phyloP scores from a whole-genome alignment of 2,888 invertebrate species.

The Apoda limacodes region DNA sequence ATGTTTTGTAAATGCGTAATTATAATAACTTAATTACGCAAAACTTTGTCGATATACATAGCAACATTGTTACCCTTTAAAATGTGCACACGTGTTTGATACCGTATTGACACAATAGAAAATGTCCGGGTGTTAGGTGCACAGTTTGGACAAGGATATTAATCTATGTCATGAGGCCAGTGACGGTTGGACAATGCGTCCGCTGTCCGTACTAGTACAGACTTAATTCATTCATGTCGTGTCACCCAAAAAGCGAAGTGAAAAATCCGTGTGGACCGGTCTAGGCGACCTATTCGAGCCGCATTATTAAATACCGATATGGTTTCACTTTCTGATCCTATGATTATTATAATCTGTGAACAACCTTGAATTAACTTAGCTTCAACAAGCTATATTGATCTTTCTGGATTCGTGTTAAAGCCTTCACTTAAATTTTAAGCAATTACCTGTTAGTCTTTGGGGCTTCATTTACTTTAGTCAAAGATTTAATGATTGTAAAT shows the following conservation, averaged over 20 bases:
- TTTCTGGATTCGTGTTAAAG: too few species aligned
- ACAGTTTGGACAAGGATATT: slow-evolving; percentile 31
- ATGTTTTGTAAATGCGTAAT: too few species aligned
- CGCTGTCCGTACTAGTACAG: slow-evolving; percentile 30
- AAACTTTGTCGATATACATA: too few species aligned
- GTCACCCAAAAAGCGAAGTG: slow-evolving; percentile 42
- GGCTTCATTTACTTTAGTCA: slow-evolving; percentile 33
- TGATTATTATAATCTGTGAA: slow-evolving; percentile 35
- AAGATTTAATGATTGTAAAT: slow-evolving; percentile 44
- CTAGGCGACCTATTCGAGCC: slow-evolving; percentile 38
- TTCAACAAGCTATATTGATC: slow-evolving; percentile 20
- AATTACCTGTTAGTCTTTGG: too few species aligned
- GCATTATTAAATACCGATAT: slow-evolving; percentile 41
- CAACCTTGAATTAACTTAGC: slow-evolving; percentile 37
- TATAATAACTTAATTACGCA: too few species aligned
- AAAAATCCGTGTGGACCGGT: slow-evolving; percentile 38
- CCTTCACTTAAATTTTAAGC: too few species aligned
- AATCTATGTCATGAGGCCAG: slow-evolving; percentile 51
- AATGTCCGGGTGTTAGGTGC: background rate
- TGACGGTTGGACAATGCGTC: slow-evolving; percentile 37
- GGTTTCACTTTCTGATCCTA: slow-evolving; percentile 52
- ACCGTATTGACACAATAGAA: too few species aligned
- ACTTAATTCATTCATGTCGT: slow-evolving; percentile 51
- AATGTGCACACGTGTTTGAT: too few species aligned
- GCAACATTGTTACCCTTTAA: too few species aligned